Percentiles rank a stretch among this genome's conserved stretches.
Evolutionary conservation across 2,113 vertebrate species (phyloP).

Genomic region (Cottus gobio): DNA sequence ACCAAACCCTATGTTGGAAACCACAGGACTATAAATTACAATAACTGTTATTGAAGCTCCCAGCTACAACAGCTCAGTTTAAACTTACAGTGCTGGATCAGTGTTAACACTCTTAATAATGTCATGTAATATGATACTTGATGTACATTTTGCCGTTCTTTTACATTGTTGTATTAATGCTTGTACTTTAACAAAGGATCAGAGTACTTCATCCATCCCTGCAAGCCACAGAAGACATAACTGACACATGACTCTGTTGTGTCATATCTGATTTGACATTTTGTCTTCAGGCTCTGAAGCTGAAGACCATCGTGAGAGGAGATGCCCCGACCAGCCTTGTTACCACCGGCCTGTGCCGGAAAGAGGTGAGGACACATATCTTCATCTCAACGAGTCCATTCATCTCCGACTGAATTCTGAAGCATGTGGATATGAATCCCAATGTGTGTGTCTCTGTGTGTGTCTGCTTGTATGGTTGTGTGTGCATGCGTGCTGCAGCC

Average conservation of each 20-base stretch:
- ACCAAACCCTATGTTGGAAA: neutral
- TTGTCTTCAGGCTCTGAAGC: constrained; percentile 89
- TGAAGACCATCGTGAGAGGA: constrained; percentile 96
- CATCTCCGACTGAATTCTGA: neutral
- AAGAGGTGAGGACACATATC: constrained; percentile 86
- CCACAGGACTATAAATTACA: neutral
- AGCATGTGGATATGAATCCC: neutral
- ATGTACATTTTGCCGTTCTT: neutral
- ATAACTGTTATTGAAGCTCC: neutral
- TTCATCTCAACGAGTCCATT: neutral
- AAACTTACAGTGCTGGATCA: neutral
- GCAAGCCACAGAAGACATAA: neutral
- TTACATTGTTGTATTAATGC: neutral
- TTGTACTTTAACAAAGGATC: constrained; percentile 5
- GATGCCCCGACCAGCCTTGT: constrained; percentile 91
- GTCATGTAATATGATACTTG: neutral
- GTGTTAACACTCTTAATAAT: neutral
- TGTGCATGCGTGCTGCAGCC: constrained; percentile 83
- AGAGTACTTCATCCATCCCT: neutral
- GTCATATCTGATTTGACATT: neutral
- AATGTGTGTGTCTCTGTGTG: neutral
- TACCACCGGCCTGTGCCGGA: constrained; percentile 91
- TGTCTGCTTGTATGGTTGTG: constrained; percentile 7
- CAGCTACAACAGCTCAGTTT: neutral
- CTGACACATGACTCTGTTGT: neutral